Evolutionary conservation across 2,113 vertebrate species (phyloP).

Genomic region (Columba janthina): DNA sequence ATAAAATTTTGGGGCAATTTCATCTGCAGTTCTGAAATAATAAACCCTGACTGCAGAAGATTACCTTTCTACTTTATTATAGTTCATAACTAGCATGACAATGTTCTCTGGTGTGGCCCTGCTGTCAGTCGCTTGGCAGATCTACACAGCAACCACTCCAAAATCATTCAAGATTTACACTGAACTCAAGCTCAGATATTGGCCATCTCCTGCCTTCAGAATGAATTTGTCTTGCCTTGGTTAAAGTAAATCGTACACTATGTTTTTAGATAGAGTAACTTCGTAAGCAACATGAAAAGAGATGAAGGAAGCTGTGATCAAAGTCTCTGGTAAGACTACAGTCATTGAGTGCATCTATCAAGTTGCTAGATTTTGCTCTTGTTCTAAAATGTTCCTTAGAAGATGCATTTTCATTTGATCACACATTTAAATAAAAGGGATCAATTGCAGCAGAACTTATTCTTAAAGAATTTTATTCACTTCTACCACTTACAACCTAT

Average conservation of each 20-base stretch:
- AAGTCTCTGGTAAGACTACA: not conserved
- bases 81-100: rapidly evolving
- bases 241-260: not conserved
- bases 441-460: not conserved
- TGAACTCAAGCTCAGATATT: not conserved
- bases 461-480: not conserved
- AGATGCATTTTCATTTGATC: not conserved
- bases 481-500: not conserved
- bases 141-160: not conserved
- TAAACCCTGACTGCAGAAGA: not conserved
- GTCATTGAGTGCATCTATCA: not conserved
- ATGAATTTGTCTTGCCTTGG: not conserved
- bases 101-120: not conserved
- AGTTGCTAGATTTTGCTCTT: not conserved
- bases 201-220: not conserved
- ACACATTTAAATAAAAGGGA: not conserved
- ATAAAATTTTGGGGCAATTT: not conserved
- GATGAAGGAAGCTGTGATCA: constrained; percentile 17
- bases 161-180: not conserved
- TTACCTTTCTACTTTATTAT: not conserved
- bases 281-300: not conserved
- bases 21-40: not conserved
- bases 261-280: not conserved
- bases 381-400: constrained; percentile 15
- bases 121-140: not conserved